These are phyloP conservation scores for Microcebus lehilahytsara DNA, from an alignment of 2,113 vertebrate species.

Conservation along the genomic window DNA sequence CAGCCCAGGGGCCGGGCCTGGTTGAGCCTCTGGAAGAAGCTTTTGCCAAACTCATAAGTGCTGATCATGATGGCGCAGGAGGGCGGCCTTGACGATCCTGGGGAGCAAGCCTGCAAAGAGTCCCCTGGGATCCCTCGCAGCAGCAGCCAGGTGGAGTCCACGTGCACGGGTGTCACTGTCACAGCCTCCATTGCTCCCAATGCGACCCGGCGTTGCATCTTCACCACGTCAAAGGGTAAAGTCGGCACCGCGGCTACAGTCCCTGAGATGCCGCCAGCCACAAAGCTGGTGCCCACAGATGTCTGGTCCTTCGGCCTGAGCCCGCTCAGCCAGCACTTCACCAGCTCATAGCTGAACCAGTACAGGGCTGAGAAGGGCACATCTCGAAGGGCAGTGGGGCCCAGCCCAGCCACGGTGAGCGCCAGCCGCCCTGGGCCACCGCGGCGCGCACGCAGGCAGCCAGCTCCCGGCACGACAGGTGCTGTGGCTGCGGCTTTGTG, in stretches of 20 bases:
- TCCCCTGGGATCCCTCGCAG: constrained; percentile 91
- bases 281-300: constrained; percentile 86
- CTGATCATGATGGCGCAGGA: constrained; percentile 98
- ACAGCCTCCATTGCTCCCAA: constrained; percentile 89
- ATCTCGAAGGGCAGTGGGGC: constrained; percentile 92
- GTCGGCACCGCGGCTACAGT: constrained; percentile 92
- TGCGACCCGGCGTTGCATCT: constrained; percentile 94
- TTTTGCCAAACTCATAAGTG: constrained; percentile 95
- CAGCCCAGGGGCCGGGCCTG: constrained; percentile 77
- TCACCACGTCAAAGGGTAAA: constrained; percentile 96
- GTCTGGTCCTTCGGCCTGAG: constrained; percentile 79
- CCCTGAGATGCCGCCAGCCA: constrained; percentile 83
- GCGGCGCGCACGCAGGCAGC: constrained; percentile 86
- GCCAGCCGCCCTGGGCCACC: constrained; percentile 91
- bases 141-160: constrained; percentile 91
- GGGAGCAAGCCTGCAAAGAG: constrained; percentile 98
- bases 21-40: constrained; percentile 94
- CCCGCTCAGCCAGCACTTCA: constrained; percentile 87
- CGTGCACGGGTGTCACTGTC: constrained; percentile 74
- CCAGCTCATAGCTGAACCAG: constrained; percentile 97
- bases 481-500: constrained; percentile 96
- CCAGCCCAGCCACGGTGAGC: constrained; percentile 97
- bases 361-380: constrained; percentile 99
- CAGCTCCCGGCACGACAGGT: constrained; percentile 90
- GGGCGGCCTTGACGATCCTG: constrained; percentile 93